Conservation (phyloP, 2,888 invertebrate genomes). For the Pandemis corylana region DNA sequence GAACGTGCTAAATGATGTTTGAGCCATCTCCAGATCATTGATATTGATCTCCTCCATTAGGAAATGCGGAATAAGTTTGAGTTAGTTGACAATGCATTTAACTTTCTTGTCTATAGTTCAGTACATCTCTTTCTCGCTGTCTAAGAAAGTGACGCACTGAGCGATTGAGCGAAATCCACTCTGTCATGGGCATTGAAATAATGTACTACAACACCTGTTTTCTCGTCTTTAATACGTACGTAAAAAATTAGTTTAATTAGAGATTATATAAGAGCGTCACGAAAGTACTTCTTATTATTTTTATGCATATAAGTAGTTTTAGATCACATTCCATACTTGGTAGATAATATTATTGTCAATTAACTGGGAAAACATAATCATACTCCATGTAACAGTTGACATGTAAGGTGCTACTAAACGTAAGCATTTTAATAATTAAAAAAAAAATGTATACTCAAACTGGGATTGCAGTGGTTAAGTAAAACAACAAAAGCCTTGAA, state of each 20-base stretch:
- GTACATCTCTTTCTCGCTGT: too few relatives aligned
- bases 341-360: conserved; percentile 29
- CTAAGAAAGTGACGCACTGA: neutral
- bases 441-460: neutral
- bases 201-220: too few relatives aligned
- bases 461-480: neutral
- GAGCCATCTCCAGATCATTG: too few relatives aligned
- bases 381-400: conserved; percentile 19
- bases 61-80: too few relatives aligned
- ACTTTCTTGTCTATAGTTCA: too few relatives aligned
- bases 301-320: conserved; percentile 11
- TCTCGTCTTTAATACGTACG: too few relatives aligned
- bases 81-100: too few relatives aligned
- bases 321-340: conserved; percentile 31
- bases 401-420: conserved; percentile 34
- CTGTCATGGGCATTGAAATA: too few relatives aligned
- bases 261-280: neutral
- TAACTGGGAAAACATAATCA: conserved; percentile 8
- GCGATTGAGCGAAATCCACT: neutral
- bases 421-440: conserved; percentile 20
- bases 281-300: conserved; percentile 4
- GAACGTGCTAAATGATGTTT: too few relatives aligned
- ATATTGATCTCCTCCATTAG: too few relatives aligned
- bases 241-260: neutral
- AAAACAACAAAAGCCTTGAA: too few relatives aligned